A percentile compares a stretch with the other conserved stretches of the same genome.
phyloP scores from a whole-genome alignment of 2,113 vertebrate species.

The Limanda limanda region DNA sequence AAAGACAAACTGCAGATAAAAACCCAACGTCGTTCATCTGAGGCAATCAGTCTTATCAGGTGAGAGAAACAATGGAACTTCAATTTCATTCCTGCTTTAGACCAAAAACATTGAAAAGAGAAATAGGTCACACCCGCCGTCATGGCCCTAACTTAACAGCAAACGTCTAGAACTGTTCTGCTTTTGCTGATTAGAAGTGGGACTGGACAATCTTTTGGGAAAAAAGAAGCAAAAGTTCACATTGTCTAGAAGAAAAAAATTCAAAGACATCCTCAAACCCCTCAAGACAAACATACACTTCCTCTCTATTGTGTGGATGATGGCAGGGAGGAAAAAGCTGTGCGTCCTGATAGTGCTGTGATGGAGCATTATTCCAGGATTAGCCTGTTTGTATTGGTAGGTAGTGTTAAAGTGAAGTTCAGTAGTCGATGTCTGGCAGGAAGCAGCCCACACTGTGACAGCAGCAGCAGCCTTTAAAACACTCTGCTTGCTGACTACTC shows the following conservation, averaged over 20 bases:
- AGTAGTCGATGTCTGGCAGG: constrained; percentile 54
- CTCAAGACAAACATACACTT: constrained; percentile 48
- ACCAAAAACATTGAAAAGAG: constrained; percentile 2
- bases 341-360: constrained; percentile 66
- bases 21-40: constrained; percentile 14
- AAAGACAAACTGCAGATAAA: constrained; percentile 40
- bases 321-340: constrained; percentile 77
- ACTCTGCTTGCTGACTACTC: background rate
- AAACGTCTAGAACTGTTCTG: constrained; percentile 1
- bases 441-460: constrained; percentile 34
- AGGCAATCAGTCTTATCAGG: constrained; percentile 28
- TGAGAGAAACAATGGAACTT: constrained; percentile 31
- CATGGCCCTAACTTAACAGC: background rate
- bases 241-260: constrained; percentile 28
- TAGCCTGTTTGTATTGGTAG: constrained; percentile 63
- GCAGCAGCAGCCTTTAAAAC: constrained; percentile 8
- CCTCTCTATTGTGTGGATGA: constrained; percentile 74
- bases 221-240: constrained; percentile 11
- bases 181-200: constrained; percentile 1
- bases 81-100: constrained; percentile 27
- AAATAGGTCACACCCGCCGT: background rate
- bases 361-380: constrained; percentile 66
- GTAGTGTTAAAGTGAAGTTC: constrained; percentile 34
- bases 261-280: constrained; percentile 15
- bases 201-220: background rate